Base-by-base conservation (phyloP, 2,888 invertebrate species). In the Platycheirus rosarum region DNA sequence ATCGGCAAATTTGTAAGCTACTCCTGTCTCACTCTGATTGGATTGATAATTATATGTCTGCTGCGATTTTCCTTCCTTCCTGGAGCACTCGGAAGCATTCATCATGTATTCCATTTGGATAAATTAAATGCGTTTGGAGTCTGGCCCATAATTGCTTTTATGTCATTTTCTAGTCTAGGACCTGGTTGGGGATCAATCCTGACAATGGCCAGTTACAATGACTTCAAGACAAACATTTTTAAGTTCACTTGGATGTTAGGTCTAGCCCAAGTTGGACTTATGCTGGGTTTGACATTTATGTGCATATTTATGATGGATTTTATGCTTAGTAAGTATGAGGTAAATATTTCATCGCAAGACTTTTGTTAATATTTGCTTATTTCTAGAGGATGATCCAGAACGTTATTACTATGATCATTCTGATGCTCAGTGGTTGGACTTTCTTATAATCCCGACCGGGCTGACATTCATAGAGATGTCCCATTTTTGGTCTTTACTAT, bases 401-500 rank as follows among this genome's bases (percentile, higher is more conserved):
- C 55, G 35, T 3, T 35, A 9, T 35, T 53, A 11, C 2, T 40
- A 23, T 55, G 9, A 9, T 5, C 20, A 14, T 20, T 14, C 9
- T 2, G 42, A 44, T 9, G n/a, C 37, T 1, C 65, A 76, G 16
- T 80, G 76, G 76, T 8, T 55, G 35, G 18, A 60, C 1, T 53
- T 69, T 14, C 7, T 70, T 13, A n/a, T 32, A 1, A 42, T 70
- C 7, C 74, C 79, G 0, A 46, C 60, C 1, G 63, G 20, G 1
- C 13, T 84, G 40, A 40, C 74, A 4, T 55, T 46, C 26, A 23
- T 88, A 78, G 85, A 85, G 13, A 84, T 93, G 85, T 92, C 95
- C 0, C 94, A 95, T 85, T 88, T 95, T 14, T 95, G 95, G 95
- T 93, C 95, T 0, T 88, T 95, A 1, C 90, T 94, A 0, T 96